These are phyloP conservation scores for Paratrypauchen microcephalus DNA, from an alignment of 2,797 vertebrate genomes.

Conservation along the genomic window DNA sequence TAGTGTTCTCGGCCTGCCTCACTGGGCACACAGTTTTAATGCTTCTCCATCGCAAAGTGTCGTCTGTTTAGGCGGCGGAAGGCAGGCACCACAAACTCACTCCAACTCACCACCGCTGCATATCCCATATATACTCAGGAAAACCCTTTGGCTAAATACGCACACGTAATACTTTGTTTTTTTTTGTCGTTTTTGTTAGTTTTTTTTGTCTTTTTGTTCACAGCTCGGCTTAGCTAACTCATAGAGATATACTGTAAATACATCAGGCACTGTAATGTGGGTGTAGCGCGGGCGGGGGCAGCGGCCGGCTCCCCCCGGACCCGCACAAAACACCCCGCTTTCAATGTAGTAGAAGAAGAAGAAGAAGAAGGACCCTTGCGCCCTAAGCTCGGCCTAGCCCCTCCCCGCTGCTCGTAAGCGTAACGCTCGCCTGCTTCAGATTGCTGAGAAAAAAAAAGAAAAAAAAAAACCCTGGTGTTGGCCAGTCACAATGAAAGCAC, in stretches of 20 bases:
- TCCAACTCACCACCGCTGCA: slow-evolving; percentile 70
- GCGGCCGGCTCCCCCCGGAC: slow-evolving; percentile 66
- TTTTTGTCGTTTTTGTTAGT: too few relatives aligned
- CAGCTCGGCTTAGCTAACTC: slow-evolving; percentile 78
- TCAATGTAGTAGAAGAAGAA: slow-evolving; percentile 64
- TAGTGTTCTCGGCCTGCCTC: slow-evolving; percentile 74
- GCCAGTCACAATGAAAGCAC: slow-evolving; percentile 43
- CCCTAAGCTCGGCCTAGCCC: slow-evolving; percentile 46
- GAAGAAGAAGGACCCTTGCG: slow-evolving; percentile 57
- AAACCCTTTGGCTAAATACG: slow-evolving; percentile 84
- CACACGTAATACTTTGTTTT: slow-evolving; percentile 75
- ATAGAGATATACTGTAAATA: slow-evolving; percentile 72
- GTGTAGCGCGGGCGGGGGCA: slow-evolving; percentile 72
- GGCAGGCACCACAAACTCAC: slow-evolving; percentile 68
- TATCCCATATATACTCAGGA: slow-evolving; percentile 68
- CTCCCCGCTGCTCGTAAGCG: not conserved
- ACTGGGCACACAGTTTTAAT: slow-evolving; percentile 39
- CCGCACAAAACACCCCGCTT: slow-evolving; percentile 73
- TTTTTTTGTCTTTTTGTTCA: slow-evolving; percentile 73
- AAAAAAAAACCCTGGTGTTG: slow-evolving; percentile 42
- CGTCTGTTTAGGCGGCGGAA: slow-evolving; percentile 54
- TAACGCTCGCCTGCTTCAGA: slow-evolving; percentile 44
- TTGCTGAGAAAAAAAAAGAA: slow-evolving; percentile 55
- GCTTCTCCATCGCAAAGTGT: slow-evolving; percentile 44
- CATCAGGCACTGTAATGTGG: slow-evolving; percentile 81